A percentile compares a stretch with the other conserved stretches of the same genome.
Conservation (phyloP, 2,797 vertebrate genomes). For the Ctenochaetus hawaiiensis region DNA sequence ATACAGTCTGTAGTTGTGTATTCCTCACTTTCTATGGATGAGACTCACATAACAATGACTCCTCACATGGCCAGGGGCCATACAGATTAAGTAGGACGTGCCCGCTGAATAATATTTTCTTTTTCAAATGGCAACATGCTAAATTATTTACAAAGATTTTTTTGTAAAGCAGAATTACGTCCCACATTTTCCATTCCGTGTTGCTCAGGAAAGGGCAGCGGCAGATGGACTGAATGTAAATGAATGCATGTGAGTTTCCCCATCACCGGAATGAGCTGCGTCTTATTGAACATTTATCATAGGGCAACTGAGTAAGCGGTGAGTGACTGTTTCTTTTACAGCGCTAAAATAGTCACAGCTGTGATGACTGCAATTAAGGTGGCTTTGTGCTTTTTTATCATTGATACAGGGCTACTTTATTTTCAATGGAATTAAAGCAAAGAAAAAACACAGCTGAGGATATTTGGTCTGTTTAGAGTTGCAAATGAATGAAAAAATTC, state of each 20-base stretch:
- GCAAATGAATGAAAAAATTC: slow-evolving; percentile 19
- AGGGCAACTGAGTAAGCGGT: slow-evolving; percentile 36
- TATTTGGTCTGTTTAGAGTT: slow-evolving; percentile 20
- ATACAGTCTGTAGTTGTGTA: neutral
- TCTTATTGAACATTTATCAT: slow-evolving; percentile 53
- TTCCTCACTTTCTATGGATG: slow-evolving; percentile 24
- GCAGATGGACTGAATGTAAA: slow-evolving; percentile 43
- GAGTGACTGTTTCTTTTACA: slow-evolving; percentile 33
- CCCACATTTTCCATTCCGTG: slow-evolving; percentile 30
- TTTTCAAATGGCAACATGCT: slow-evolving; percentile 47
- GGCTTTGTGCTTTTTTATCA: slow-evolving; percentile 44
- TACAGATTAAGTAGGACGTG: slow-evolving; percentile 41
- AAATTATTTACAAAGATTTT: slow-evolving; percentile 55
- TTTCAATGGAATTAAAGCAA: slow-evolving; percentile 20
- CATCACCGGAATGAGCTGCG: slow-evolving; percentile 21
- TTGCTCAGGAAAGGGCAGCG: slow-evolving; percentile 10
- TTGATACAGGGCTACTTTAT: slow-evolving; percentile 28
- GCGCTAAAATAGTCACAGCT: slow-evolving; percentile 29
- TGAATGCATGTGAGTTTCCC: slow-evolving; percentile 26
- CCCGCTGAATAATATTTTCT: slow-evolving; percentile 38
- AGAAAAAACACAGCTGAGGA: slow-evolving; percentile 1
- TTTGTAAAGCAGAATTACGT: neutral
- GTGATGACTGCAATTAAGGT: slow-evolving; percentile 44
- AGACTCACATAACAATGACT: slow-evolving; percentile 14
- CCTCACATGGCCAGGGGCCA: neutral